Percentiles rank a stretch among this genome's conserved stretches.
These are phyloP conservation scores for Agriopis marginaria DNA, from an alignment of 2,888 invertebrate genomes.

Conservation along the genomic window DNA sequence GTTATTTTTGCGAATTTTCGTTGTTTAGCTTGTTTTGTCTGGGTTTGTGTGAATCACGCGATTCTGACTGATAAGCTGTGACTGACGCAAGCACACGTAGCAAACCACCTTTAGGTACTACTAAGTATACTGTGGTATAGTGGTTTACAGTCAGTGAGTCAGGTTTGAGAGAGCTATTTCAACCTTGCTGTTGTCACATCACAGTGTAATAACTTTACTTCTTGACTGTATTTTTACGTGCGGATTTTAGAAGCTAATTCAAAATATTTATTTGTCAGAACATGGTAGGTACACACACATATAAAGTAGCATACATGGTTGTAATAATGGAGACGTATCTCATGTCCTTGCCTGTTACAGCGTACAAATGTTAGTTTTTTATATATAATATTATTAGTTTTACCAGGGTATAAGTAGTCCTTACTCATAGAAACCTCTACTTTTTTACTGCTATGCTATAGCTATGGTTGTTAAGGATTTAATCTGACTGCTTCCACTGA, in stretches of 20 bases:
- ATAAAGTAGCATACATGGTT: no score
- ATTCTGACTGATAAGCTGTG: conserved; percentile 57
- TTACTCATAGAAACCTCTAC: background rate
- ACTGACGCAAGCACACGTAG: conserved; percentile 34
- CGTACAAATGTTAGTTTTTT: no score
- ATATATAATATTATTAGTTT: no score
- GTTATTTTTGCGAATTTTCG: conserved; percentile 17
- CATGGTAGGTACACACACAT: no score
- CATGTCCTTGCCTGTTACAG: no score
- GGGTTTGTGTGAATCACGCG: conserved; percentile 55
- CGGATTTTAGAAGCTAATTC: no score
- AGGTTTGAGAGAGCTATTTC: conserved; percentile 32
- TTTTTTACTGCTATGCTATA: no score
- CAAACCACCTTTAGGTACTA: conserved; percentile 5
- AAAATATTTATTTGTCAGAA: no score
- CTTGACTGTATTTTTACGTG: conserved; percentile 16
- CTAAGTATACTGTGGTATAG: conserved; percentile 10
- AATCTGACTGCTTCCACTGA: no score
- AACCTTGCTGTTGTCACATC: conserved; percentile 21
- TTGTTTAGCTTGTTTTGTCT: conserved; percentile 54
- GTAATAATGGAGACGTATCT: no score
- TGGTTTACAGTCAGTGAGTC: conserved; percentile 32
- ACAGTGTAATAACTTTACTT: conserved; percentile 9
- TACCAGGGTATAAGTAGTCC: background rate
- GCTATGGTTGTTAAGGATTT: no score